phyloP scores from a whole-genome alignment of 2,888 invertebrate genomes.

The Aleiodes leptofemur region DNA sequence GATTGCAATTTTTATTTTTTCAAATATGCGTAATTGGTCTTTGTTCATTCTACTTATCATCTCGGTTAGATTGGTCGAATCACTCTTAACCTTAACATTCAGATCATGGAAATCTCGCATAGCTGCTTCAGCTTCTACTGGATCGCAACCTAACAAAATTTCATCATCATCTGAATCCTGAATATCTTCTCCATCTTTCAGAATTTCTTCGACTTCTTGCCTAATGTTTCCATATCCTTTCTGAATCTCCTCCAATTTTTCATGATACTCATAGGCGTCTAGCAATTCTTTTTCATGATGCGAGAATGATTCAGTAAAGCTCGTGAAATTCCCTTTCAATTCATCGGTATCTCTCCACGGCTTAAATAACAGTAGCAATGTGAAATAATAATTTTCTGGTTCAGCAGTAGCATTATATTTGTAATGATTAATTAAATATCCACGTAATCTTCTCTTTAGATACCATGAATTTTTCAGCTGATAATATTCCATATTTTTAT shows the following conservation, averaged over 20 bases:
- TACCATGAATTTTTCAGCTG: constrained; percentile 47
- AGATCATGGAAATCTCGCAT: constrained; percentile 31
- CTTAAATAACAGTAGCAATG: constrained; percentile 58
- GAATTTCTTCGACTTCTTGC: constrained; percentile 13
- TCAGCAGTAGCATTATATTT: constrained; percentile 55
- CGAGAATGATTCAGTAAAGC: constrained; percentile 58
- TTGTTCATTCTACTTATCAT: constrained; percentile 31
- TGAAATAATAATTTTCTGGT: constrained; percentile 61
- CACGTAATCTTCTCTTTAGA: constrained; percentile 54
- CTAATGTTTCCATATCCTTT: constrained; percentile 11
- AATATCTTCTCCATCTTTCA: not conserved
- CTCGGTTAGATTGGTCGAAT: constrained; percentile 21
- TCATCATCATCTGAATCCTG: not conserved
- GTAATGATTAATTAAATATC: constrained; percentile 44
- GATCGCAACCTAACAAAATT: not conserved
- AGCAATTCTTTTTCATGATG: not conserved
- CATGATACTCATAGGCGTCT: constrained; percentile 31
- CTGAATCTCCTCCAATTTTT: constrained; percentile 13
- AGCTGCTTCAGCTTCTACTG: constrained; percentile 13
- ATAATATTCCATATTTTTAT: constrained; percentile 46
- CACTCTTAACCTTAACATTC: constrained; percentile 46
- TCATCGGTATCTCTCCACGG: constrained; percentile 59
- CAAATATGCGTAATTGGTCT: constrained; percentile 34
- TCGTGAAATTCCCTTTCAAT: constrained; percentile 51
- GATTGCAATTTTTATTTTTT: not conserved